phyloP scores from a whole-genome alignment of 2,888 invertebrate species.

The Plagodis dolabraria region DNA sequence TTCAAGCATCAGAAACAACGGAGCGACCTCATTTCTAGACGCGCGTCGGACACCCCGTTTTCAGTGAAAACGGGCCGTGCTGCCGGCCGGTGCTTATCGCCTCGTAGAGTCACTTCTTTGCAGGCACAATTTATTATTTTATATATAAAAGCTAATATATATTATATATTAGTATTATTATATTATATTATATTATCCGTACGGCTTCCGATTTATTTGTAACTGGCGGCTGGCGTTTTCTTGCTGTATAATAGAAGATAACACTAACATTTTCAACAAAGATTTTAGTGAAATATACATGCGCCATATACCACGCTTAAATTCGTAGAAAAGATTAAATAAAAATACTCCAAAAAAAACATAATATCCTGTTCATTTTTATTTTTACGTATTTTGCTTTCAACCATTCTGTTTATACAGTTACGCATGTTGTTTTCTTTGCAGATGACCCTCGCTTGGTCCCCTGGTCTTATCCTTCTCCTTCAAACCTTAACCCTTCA shows the following conservation, averaged over 20 bases:
- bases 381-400: neutral
- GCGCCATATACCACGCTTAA: too few relatives aligned
- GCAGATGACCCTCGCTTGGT: neutral
- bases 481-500: neutral
- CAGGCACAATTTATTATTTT: conserved; percentile 49
- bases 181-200: too few relatives aligned
- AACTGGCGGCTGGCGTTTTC: too few relatives aligned
- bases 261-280: too few relatives aligned
- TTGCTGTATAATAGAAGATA: too few relatives aligned
- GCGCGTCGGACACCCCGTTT: conserved; percentile 47
- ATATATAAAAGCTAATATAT: conserved; percentile 36
- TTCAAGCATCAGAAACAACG: too few relatives aligned
- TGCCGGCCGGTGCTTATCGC: conserved; percentile 41
- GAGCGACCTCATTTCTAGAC: conserved; percentile 60
- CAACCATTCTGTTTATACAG: neutral
- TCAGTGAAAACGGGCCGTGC: conserved; percentile 53
- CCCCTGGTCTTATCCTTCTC: neutral
- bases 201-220: conserved; percentile 6
- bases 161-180: too few relatives aligned
- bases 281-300: too few relatives aligned
- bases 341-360: too few relatives aligned
- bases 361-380: too few relatives aligned
- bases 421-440: conserved; percentile 1
- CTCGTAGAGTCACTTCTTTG: conserved; percentile 41
- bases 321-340: too few relatives aligned